Evolutionary conservation across 1,140 invertebrate species (phyloP), one percentile per base, ranked within the genome.

Genomic region (Vanessa atalanta): DNA sequence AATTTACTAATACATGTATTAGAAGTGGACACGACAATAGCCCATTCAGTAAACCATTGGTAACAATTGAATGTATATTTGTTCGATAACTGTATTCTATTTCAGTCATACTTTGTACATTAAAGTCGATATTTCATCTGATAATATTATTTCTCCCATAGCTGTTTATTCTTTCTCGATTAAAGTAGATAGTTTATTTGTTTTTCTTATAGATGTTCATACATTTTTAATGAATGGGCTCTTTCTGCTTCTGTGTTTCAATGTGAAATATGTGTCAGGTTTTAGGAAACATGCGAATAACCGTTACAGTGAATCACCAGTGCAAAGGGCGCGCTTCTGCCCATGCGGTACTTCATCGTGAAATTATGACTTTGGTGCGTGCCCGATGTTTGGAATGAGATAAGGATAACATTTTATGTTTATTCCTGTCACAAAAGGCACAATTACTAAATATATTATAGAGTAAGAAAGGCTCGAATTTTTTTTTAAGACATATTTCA

Each of bases 331-430:
- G 74, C 72, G 81, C 72, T 79, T 78, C 73, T 83, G 82, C 79
- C 78, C 80, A 78, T 80, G 76, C 79, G 79, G 78, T 86, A 80
- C 80, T 83, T 85, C 80, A 84, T 86, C 78, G 75, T 83, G 76
- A 79, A 88, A 85, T 85, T 88, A 88, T 87, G 82, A 82, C 73
- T 86, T 87, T 86, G 76, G 65, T 80, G 86, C 86, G 86, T 88
- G 86, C 81, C 70, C 80, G 83, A 85, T 86, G 83, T 86, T 82
- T 79, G 68, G 65, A 83, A 85, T 80, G 82, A 86, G 86, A 86
- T 88, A 85, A 83, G 79, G 80, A 81, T 81, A 83, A 77, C 73
- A 73, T 82, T 82, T 80, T 81, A 82, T 87, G 76, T 81, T 79
- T 83, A 85, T 85, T 78, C 69, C 72, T 77, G 78, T 84, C 79